Conservation (phyloP, 2,888 invertebrate genomes). For the Micoletzkya japonica region DNA sequence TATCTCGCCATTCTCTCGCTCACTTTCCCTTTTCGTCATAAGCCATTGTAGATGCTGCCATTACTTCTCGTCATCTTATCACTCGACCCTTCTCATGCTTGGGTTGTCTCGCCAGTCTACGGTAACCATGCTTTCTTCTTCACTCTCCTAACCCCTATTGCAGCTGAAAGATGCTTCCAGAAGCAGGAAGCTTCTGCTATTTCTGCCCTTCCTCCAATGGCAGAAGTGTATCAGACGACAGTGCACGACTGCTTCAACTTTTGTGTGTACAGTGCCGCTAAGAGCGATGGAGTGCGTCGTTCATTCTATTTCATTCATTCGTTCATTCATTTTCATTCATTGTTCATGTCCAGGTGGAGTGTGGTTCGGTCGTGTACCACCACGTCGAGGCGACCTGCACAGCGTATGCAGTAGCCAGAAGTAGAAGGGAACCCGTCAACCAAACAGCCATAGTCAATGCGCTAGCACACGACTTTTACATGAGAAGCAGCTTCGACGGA, state of each 20-base stretch:
- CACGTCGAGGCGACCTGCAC: constrained; percentile 55
- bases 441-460: constrained; percentile 13
- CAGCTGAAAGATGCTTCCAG: constrained; percentile 36
- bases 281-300: constrained; percentile 38
- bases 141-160: background rate
- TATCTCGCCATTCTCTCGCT: constrained; percentile 2
- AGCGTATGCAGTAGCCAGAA: constrained; percentile 7
- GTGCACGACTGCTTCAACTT: constrained; percentile 54
- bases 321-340: background rate
- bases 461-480: constrained; percentile 10
- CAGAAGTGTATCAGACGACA: constrained; percentile 51
- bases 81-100: background rate
- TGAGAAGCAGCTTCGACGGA: constrained; percentile 17
- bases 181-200: constrained; percentile 40
- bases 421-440: constrained; percentile 12
- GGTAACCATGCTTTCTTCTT: background rate
- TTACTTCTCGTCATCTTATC: background rate
- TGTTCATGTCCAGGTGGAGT: constrained; percentile 42
- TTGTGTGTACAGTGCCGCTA: constrained; percentile 47
- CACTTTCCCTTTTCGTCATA: constrained; percentile 1
- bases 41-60: constrained; percentile 4
- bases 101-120: constrained; percentile 24
- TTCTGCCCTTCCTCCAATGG: constrained; percentile 49
- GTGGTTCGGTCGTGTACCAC: constrained; percentile 56
- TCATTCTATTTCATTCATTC: background rate